Evolutionary conservation across 2,888 invertebrate genomes (phyloP).

Genomic region (Aleiodes testaceus): DNA sequence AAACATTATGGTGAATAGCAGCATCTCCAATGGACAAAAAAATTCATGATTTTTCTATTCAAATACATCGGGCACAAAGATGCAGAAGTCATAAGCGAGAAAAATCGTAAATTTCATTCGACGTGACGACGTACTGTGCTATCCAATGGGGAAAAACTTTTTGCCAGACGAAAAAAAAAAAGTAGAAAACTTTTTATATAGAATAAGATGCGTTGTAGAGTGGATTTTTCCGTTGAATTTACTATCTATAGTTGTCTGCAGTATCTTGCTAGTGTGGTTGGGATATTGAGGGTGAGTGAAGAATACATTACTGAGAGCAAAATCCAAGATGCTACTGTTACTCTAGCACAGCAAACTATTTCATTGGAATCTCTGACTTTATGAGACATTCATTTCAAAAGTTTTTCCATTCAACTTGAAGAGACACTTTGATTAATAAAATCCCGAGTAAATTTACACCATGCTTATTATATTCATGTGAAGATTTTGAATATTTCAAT

Average conservation of each 20-base stretch:
- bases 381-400: too few species aligned
- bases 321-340: not conserved
- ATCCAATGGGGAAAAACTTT: slow-evolving; percentile 14
- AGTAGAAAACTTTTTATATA: slow-evolving; percentile 16
- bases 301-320: slow-evolving; percentile 14
- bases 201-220: not conserved
- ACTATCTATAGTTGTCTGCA: slow-evolving; percentile 16
- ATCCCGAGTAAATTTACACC: too few species aligned
- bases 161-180: slow-evolving; percentile 17
- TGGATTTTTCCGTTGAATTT: slow-evolving; percentile 40
- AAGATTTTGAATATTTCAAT: too few species aligned
- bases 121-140: slow-evolving; percentile 39
- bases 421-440: too few species aligned
- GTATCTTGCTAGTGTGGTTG: not conserved
- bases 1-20: slow-evolving; percentile 13
- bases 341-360: not conserved
- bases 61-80: slow-evolving; percentile 12
- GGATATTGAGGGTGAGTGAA: not conserved
- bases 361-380: too few species aligned
- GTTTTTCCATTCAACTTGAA: too few species aligned
- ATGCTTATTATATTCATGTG: too few species aligned
- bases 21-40: slow-evolving; percentile 2
- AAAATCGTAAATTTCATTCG: slow-evolving; percentile 53
- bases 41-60: slow-evolving; percentile 11
- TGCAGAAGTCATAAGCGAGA: slow-evolving; percentile 44